A percentile compares a stretch with the other conserved stretches of the same genome.
Conservation (phyloP, 2,113 vertebrate genomes). For the Zosterops japonicus region DNA sequence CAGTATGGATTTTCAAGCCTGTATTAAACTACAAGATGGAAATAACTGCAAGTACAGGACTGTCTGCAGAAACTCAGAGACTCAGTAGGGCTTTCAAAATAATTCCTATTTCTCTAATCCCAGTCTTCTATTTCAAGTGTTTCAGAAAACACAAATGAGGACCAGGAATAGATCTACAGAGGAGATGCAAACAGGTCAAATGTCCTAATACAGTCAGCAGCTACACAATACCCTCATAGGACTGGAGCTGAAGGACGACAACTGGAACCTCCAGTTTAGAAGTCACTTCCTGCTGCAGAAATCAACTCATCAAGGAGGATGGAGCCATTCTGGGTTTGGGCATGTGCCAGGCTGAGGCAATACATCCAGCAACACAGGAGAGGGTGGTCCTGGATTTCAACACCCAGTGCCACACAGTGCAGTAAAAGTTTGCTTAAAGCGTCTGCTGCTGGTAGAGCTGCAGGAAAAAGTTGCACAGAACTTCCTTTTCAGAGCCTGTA, state of each 20-base stretch:
- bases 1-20: conserved; percentile 38
- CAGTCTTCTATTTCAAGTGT: neutral
- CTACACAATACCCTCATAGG: fast-evolving
- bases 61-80: conserved; percentile 8
- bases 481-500: neutral
- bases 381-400: neutral
- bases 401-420: too few relatives aligned
- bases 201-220: neutral
- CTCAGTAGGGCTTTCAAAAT: conserved; percentile 35
- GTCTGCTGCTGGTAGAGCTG: neutral
- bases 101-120: conserved; percentile 24
- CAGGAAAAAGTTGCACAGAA: neutral
- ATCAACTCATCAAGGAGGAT: neutral
- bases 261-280: neutral
- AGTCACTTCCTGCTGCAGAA: neutral
- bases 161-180: neutral
- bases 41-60: conserved; percentile 34
- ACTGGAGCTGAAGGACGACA: neutral
- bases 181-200: neutral
- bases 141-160: conserved; percentile 1
- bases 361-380: neutral
- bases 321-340: neutral
- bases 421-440: neutral
- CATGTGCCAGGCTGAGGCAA: neutral
- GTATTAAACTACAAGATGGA: conserved; percentile 29